Base-by-base conservation (phyloP, 2,113 vertebrate genomes). In the Camelus bactrianus region DNA sequence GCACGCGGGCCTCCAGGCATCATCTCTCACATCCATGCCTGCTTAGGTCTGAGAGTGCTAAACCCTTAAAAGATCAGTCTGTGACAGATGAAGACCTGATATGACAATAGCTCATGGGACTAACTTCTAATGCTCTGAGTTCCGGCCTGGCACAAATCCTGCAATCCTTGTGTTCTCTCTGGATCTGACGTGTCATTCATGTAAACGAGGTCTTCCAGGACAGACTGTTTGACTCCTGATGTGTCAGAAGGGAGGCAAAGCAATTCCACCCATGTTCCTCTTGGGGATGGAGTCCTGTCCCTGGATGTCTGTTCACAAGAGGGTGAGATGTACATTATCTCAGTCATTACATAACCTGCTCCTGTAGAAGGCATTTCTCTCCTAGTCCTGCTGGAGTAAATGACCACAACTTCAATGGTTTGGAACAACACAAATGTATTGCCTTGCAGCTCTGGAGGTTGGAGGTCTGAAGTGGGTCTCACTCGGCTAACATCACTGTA, bases 11-110 rank as follows among this genome's bases (percentile, higher is more conserved):
- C 20, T 42, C n/a, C 24, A 24, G 30, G 32, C 54, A 22, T 65
- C 13, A 4, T 35, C 12, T 38, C 3, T 38, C 15, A 6, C 52
- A 38, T 0, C 8, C 15, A 3, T 3, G 3, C 9, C 14, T 16
- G 8, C 48, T 38, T 81, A 17, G 32, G 70, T 62, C 58, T 93
- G 62, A 64, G 58, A 58, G 16, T 8, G 62, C 12, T 26, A 64
- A 86, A 50, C 38, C 64, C 58, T 87, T 69, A 14, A 64, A 73
- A 72, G 72, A 35, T 14, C 24, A 19, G 28, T 56, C 7, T 14
- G 42, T 19, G 65, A 70, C 64, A 65, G 20, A 6, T 38, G 50
- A 19, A 83, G 73, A 60, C 46, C 14, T 28, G 2, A 70, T 22
- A 22, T 15, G 42, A 72, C 72, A 14, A 1, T 16, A 85, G 26